Base-by-base conservation (phyloP, 1,140 invertebrate genomes). In the Holcopasites calliopsidis region DNA sequence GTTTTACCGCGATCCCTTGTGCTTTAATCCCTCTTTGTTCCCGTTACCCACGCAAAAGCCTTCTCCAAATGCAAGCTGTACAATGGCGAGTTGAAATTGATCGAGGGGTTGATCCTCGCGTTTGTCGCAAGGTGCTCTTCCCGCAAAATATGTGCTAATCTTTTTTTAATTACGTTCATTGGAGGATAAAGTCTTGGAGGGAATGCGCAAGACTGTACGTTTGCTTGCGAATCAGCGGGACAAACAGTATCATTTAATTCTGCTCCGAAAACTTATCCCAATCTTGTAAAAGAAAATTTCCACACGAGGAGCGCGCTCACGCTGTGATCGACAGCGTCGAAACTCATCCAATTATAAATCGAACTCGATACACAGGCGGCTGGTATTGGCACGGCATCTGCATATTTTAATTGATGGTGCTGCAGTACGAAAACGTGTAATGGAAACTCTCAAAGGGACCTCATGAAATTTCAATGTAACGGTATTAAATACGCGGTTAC, bases 321-420 rank as follows among this genome's bases (percentile, higher is more conserved):
- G 31, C 31, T 55, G 16, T 31, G 23, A 6, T n/a, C 31, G 26
- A 62, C 57, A 18, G 33, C 35, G 28, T 31, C 16, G 23, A 31
- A 38, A 31, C 26, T 40, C 10, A 31, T 73, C 49, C 38, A 13
- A 18, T 65, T 52, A 31, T 47, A 42, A 55, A 74, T 55, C n/a
- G 21, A 72, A 23, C 49, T 35, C 35, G 33, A 64, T 31, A 42
- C 33, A 23, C 11, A 8, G 28, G 10, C 16, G 44, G 35, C n/a
- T 21, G 18, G 35, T 55, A 52, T n/a, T 57, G 38, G 23, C 42
- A 8, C 3, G 38, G 31, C 60, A 66, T 65, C 61, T 74, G 10
- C 62, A 74, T 74, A 66, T 74, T 74, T 74, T 74, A 74, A 74
- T 74, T 74, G 50, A 66, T 65, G 44, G 40, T 16, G 13, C 40